phyloP scores from a whole-genome alignment of 2,888 invertebrate species.

The Torymus texanus region DNA sequence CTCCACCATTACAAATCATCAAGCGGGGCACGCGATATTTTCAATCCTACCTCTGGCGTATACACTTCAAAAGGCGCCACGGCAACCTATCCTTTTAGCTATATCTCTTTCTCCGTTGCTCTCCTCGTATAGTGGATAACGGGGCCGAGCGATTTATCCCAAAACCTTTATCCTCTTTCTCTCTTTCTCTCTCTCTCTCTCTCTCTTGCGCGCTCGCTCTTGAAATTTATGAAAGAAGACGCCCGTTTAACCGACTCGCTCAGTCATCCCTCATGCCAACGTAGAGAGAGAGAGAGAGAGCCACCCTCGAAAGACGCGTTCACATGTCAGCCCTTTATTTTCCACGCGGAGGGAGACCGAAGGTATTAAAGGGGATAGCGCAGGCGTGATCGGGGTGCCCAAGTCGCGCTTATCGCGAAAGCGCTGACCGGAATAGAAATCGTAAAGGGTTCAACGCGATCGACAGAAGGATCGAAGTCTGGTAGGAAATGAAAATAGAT shows the following conservation, averaged over 20 bases:
- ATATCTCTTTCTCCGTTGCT: too few relatives aligned
- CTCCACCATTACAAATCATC: slow-evolving; percentile 18
- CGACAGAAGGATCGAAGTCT: slow-evolving; percentile 58
- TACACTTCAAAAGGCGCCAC: too few relatives aligned
- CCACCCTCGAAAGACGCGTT: slow-evolving; percentile 57
- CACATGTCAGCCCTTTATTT: slow-evolving; percentile 73
- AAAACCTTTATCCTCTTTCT: slow-evolving; percentile 69
- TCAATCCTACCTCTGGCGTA: slow-evolving; percentile 62
- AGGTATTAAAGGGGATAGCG: slow-evolving; percentile 73
- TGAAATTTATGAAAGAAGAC: slow-evolving; percentile 75
- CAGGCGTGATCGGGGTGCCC: slow-evolving; percentile 73
- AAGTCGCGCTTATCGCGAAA: slow-evolving; percentile 56
- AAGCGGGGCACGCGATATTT: slow-evolving; percentile 62
- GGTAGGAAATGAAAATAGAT: slow-evolving; percentile 50
- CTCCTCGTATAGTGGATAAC: slow-evolving; percentile 67
- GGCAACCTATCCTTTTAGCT: too few relatives aligned
- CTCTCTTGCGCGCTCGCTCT: slow-evolving; percentile 53
- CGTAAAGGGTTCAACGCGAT: slow-evolving; percentile 60
- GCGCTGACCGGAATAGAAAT: slow-evolving; percentile 48
- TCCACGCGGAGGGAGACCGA: slow-evolving; percentile 39
- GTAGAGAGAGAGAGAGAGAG: slow-evolving; percentile 37
- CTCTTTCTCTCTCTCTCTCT: too few relatives aligned
- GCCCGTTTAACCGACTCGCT: slow-evolving; percentile 74
- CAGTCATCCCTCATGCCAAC: slow-evolving; percentile 73
- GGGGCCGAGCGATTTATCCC: slow-evolving; percentile 73